A percentile compares a stretch with the other conserved stretches of the same genome.
Conservation (phyloP, 2,888 invertebrate genomes). For the Synanthedon formicaeformis region DNA sequence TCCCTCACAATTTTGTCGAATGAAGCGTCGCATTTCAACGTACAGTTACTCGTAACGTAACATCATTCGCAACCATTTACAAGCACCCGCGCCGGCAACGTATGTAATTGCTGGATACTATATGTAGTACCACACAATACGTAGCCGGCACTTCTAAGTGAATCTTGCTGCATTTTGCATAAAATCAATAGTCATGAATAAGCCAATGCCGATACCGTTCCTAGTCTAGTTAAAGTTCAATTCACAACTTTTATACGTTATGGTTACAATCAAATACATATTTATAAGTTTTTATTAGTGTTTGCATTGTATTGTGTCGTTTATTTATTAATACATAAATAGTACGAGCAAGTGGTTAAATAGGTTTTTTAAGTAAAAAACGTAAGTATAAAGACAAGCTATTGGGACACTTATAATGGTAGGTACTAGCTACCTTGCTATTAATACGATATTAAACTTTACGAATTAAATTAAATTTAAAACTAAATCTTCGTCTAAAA, state of each 20-base stretch:
- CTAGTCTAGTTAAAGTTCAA: conserved; percentile 36
- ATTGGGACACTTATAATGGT: too few species aligned
- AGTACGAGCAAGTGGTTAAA: too few species aligned
- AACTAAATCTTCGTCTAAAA: too few species aligned
- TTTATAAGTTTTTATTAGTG: too few species aligned
- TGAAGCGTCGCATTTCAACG: conserved; percentile 30
- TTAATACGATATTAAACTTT: too few species aligned
- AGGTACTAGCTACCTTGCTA: too few species aligned
- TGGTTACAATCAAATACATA: too few species aligned
- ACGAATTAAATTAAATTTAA: too few species aligned
- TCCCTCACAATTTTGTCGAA: conserved; percentile 30
- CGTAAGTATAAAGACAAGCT: too few species aligned
- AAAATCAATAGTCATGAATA: conserved; percentile 70
- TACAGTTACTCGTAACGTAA: conserved; percentile 16
- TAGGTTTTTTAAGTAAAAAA: too few species aligned
- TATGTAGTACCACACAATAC: conserved; percentile 35
- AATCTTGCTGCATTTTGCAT: conserved; percentile 71
- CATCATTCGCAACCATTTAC: conserved; percentile 37
- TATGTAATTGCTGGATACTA: conserved; percentile 47
- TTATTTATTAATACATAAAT: too few species aligned
- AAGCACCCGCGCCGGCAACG: conserved; percentile 32
- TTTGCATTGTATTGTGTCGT: too few species aligned
- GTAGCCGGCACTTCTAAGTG: conserved; percentile 53
- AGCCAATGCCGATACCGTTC: conserved; percentile 41
- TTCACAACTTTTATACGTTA: conserved; percentile 6